phyloP scores from a whole-genome alignment of 2,797 vertebrate species.

The Catamblyrhynchus diadema region DNA sequence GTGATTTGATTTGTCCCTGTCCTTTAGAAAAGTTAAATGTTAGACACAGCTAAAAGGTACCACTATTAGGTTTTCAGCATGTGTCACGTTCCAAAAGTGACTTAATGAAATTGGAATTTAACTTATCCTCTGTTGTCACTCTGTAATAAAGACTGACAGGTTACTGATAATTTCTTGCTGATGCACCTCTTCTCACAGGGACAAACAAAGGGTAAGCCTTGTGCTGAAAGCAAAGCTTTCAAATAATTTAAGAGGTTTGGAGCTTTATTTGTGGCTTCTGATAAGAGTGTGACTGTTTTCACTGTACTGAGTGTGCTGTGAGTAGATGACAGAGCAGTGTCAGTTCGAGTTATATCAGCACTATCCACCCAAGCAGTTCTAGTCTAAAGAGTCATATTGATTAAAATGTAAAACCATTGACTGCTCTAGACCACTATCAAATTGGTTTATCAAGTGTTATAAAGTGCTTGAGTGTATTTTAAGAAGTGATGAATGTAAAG shows the following conservation, averaged over 20 bases:
- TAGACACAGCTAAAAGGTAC: background rate
- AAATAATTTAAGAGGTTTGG: background rate
- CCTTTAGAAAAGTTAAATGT: background rate
- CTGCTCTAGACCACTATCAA: background rate
- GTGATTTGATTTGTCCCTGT: background rate
- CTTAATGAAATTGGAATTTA: background rate
- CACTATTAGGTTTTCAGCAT: background rate
- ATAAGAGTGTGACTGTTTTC: background rate
- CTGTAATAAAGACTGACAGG: background rate
- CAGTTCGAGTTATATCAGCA: background rate
- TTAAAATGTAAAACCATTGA: background rate
- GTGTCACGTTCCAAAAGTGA: background rate
- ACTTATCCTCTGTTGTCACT: background rate
- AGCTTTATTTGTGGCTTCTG: background rate
- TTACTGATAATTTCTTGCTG: background rate
- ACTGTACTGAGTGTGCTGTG: background rate
- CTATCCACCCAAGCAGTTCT: background rate
- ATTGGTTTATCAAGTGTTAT: accelerated
- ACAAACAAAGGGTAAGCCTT: background rate
- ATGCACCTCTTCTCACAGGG: background rate
- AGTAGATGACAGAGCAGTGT: background rate
- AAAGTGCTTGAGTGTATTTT: background rate
- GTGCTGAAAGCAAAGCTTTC: background rate
- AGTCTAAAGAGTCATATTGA: background rate
- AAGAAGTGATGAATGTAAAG: background rate